Evolutionary conservation across 2,113 vertebrate species (phyloP), one percentile per base, ranked within the genome.

Genomic region (Myiagra hebetior): DNA sequence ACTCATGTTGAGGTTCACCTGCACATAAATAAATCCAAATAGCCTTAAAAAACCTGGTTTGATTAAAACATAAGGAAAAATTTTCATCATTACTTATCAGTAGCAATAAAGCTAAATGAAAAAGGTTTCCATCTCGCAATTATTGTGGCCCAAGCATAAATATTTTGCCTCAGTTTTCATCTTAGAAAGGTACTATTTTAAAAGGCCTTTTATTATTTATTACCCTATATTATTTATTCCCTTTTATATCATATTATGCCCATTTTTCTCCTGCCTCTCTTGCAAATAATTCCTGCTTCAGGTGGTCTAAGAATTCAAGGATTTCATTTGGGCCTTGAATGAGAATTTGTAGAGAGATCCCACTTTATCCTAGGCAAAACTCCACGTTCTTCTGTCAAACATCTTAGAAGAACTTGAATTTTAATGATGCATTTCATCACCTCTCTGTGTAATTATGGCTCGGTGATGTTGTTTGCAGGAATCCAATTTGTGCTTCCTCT

Each of bases 21-120:
- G 16, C 10, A 24, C 12, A 12, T 7, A 73, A 55, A 63, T 37
- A 28, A 15, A 39, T 17, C 20, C 21, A 18, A 60, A 64, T 9
- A 47, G 8, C 14, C 57, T 53, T 37, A 3, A 46, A 50, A 68
- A 37, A 3, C 0, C 7, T 1, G 2, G 0, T n/a, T 42, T 74
- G n/a, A 17, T 27, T 41, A 14, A 91, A 86, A 56, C 28, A 23
- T 11, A 15, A 56, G 3, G 24, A 28, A 2, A 2, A 14, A 5
- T 47, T 8, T 41, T 77, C 20, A 9, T 55, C 50, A 7, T 35
- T 52, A 28, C 31, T 57, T 63, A 13, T 18, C 10, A 46, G 31
- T 53, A 22, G 33, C 39, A 67, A 41, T 11, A 62, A 24, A 82
- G 15, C 11, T 56, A 46, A 91, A 28, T 24, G 6, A 23, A 30